phyloP scores from a whole-genome alignment of 2,888 invertebrate species.

The Dryocosmus kuriphilus region DNA sequence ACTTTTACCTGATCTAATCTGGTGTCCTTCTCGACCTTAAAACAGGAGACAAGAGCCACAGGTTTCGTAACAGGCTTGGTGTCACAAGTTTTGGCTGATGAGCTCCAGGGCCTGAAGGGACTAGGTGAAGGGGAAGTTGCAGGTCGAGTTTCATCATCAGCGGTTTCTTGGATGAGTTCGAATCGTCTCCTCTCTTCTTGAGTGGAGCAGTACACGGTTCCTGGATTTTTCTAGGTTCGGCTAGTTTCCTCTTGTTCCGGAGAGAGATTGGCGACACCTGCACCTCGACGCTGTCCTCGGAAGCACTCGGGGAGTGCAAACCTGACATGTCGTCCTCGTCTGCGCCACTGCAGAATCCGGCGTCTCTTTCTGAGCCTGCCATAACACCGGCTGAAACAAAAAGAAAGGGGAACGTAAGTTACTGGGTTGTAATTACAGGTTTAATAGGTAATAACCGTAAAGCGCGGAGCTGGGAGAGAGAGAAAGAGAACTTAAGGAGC shows the following conservation, averaged over 20 bases:
- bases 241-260: constrained; percentile 83
- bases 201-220: constrained; percentile 81
- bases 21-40: constrained; percentile 38
- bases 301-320: constrained; percentile 82
- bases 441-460: constrained; percentile 17
- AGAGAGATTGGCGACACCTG: constrained; percentile 81
- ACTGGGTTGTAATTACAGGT: constrained; percentile 39
- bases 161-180: constrained; percentile 69
- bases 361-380: constrained; percentile 81
- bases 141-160: constrained; percentile 71
- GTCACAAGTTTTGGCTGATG: constrained; percentile 51
- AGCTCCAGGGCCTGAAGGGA: constrained; percentile 85
- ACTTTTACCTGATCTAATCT: constrained; percentile 32
- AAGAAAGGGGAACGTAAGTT: constrained; percentile 51
- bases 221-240: constrained; percentile 83
- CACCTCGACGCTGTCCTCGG: constrained; percentile 84
- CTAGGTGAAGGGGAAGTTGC: constrained; percentile 74
- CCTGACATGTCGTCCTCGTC: constrained; percentile 81
- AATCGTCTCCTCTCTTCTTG: constrained; percentile 82
- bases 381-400: constrained; percentile 80
- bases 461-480: neutral
- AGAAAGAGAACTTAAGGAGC: constrained; percentile 1
- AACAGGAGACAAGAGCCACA: constrained; percentile 18
- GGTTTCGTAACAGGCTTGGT: constrained; percentile 44
- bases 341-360: constrained; percentile 87